These are phyloP conservation scores for Grallaria varia DNA, from an alignment of 2,113 vertebrate genomes.

Conservation along the genomic window DNA sequence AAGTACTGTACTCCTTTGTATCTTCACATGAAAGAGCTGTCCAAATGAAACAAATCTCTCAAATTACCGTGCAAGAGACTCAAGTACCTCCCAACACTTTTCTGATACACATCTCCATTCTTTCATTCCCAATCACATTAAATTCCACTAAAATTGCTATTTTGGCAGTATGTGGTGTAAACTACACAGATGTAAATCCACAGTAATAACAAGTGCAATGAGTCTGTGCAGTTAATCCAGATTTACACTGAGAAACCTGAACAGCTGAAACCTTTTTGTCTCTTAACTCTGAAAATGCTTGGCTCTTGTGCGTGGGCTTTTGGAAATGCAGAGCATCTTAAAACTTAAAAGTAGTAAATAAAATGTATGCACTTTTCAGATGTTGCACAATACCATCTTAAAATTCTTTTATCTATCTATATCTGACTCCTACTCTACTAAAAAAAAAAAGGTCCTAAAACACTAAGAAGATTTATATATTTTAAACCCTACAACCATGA, in stretches of 20 bases:
- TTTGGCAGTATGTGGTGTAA: neutral
- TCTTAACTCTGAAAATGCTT: neutral
- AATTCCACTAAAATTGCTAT: constrained; percentile 52
- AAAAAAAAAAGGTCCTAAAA: neutral
- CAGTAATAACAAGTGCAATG: neutral
- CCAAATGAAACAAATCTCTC: constrained; percentile 41
- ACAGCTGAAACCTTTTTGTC: neutral
- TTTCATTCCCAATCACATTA: constrained; percentile 12
- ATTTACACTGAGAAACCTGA: neutral
- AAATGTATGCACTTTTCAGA: fast-evolving
- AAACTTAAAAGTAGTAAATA: neutral
- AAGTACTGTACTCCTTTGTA: constrained; percentile 90
- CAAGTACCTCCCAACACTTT: neutral
- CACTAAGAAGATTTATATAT: neutral
- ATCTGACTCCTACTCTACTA: neutral
- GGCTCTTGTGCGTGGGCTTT: neutral
- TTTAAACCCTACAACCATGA: neutral
- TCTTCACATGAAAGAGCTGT: constrained; percentile 83
- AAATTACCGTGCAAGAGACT: neutral
- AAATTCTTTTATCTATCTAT: neutral
- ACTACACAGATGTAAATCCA: constrained; percentile 37
- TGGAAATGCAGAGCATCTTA: neutral
- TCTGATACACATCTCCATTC: constrained; percentile 29
- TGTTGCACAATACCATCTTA: neutral
- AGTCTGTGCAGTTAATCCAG: neutral